Base-by-base conservation (phyloP, 2,888 invertebrate genomes). In the Frankliniella intonsa region DNA sequence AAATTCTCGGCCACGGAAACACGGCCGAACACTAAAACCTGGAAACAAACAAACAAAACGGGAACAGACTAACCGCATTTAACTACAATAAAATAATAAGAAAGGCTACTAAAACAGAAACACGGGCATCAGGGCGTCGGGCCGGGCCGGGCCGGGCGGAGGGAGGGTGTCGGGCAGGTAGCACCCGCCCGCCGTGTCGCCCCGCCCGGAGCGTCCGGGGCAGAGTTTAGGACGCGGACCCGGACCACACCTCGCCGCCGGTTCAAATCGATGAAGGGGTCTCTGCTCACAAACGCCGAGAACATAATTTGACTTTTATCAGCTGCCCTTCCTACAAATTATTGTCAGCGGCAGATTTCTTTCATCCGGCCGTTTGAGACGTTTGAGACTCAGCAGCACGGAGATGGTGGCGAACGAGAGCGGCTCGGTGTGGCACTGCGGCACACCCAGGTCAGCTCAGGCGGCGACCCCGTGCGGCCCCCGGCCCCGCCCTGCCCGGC, bases 51-150 rank as follows among this genome's bases (percentile, higher is more conserved):
- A 76, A 76, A 76, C 69, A 22, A 17, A 76, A 22, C 69, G 69
- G 22, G n/a, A 25, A 76, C 69, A 76, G 69, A 25, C 69, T 25
- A 76, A 76, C 69, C 69, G 69, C 69, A 76, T 76, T 76, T 25
- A 76, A 76, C 69, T 22, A 76, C 69, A 76, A 76, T 76, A 76
- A 76, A 76, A 76, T 76, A 76, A 76, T 76, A 76, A 76, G 69
- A 76, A 38, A 76, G 69, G 69, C 69, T 76, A 76, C 69, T 76
- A 76, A 76, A 76, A 25, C 22, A 76, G 22, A 76, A 22, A 76
- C 69, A 38, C 38, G 38, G 38, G 38, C 38, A 38, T 2, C 38
- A 38, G 38, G 38, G 38, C 38, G 7, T 76, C 69, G 22, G 69
- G 22, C 8, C 69, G 69, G 69, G 25, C 25, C 25, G 69, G 22